Evolutionary conservation across 2,113 vertebrate species (phyloP), one percentile per base, ranked within the genome.

Genomic region (Climacteris rufus): DNA sequence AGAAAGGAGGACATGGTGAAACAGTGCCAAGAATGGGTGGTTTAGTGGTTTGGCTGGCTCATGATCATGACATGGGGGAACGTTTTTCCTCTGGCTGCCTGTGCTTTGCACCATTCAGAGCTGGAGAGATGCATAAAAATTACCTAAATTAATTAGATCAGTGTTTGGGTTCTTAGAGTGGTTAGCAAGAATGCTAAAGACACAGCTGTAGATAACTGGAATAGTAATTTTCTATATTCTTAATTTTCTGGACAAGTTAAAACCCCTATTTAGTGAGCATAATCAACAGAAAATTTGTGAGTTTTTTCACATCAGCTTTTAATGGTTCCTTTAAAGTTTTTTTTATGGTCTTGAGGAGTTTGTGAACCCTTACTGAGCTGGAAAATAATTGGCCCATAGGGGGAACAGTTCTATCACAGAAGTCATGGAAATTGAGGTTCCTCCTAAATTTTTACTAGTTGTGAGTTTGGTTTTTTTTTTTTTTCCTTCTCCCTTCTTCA

Each of bases 1-100:
- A 57, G 15, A 53, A 0, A 47, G 7, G 24, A 64, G 40, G 2
- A 13, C 0, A 3, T 47, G 14, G 15, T 24, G 63, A 50, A 49
- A 37, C 23, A 7, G 35, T 69, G 78, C 28, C 61, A 87, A 10
- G 44, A 71, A 18, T 7, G 7, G 33, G 16, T 90, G 45, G 2
- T 45, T 66, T 79, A 33, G 12, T 64, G 39, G 9, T 76, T 61
- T 69, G 42, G 30, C 40, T 65, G 45, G 13, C 4, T 65, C 16
- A 83, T 30, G 44, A 2, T 45, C 15, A 21, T 64, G n/a, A 19
- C 22, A 16, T 16, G 19, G 10, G 10, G 15, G 31, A 76, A n/a
- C 44, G 8, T 9, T 45, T 76, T 47, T 53, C n/a, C 23, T 45
- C 61, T 52, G 35, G 22, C 20, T 91, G 28, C 5, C n/a, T 57